Base-by-base conservation (phyloP, 2,113 vertebrate genomes). In the Alligator sinensis region DNA sequence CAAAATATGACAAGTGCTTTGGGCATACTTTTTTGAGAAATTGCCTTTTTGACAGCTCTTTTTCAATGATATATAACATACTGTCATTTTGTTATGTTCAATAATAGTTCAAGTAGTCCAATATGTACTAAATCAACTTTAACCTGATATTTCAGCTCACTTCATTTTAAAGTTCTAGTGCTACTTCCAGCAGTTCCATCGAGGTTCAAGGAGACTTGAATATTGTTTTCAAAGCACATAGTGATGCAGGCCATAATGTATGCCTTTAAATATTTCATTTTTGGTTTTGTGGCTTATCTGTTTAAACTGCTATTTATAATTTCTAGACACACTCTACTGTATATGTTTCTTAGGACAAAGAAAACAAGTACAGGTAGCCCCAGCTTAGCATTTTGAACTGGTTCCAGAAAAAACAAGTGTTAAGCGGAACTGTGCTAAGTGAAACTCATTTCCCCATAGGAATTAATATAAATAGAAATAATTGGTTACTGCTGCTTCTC, bases 131-230 rank as follows among this genome's bases (percentile, higher is more conserved):
- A 94, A 88, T 82, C 79, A 84, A 55, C 77, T n/a, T 75, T 90
- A 88, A 82, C 9, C 6, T 70, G 28, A 88, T 77, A 34, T 84
- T 59, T 70, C 76, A 90, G 14, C 30, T 82, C 58, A 59, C 76
- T 78, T 89, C 0, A 86, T 88, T 88, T 93, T 84, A 9, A 93
- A 79, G 27, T 91, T 96, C 58, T 81, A 27, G 62, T 68, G 68
- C 61, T 92, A 74, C 58, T 94, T 93, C 68, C 82, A 8, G 81
- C 64, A 89, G 30, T 83, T 93, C 60, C 60, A 92, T 30, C 28
- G 17, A 68, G 13, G 74, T 79, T 94, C 82, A 93, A 84, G 63
- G 58, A 80, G 63, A 89, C 21, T 74, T 68, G 57, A 60, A 4
- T 89, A 77, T 79, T 74, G 11, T 60, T 94, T 91, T 90, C 34